Evolutionary conservation across 2,888 invertebrate genomes (phyloP), one percentile per base, ranked within the genome.

Genomic region (Eupithecia tripunctaria): DNA sequence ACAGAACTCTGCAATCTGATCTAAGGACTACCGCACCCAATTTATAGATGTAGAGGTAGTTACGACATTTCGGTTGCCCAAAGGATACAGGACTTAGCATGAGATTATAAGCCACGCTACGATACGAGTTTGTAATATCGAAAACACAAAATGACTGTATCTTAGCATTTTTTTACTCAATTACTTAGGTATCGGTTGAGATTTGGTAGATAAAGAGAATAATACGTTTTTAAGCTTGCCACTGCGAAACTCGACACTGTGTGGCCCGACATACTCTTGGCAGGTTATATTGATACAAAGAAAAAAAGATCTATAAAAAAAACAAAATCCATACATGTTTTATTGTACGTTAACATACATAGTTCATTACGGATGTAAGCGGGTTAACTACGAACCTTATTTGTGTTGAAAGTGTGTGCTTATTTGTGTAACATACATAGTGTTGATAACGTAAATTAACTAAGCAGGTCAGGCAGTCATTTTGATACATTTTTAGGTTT

Each of bases 61-160:
- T 83, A 81, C 82, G 85, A 83, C 88, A 84, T 87, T 86, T 84
- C 76, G 84, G 81, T 82, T 81, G 79, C 73, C 80, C 84, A 82
- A 88, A 89, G 88, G 85, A 88, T 89, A 90, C 86, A 63, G n/a
- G 36, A 12, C 63, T 63, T 36, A 63, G 29, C 63, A 36, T 36
- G 36, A 63, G 63, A 36, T 63, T 36, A 29, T 51, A 12, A 56
- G 3, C 25, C 21, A 14, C 5, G 14, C 56, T 25, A 14, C 56
- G 25, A 56, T 56, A 25, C 0, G 12, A 25, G 56, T 14, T 25
- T 25, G 5, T 25, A 56, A 14, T 7, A 51, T 5, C 1, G 14
- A 25, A 25, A 56, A 14, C 56, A 25, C 12, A 56, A 56, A 25
- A 56, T 25, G 8, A 25, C 25, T 14, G 25, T 51, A 51, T n/a